Conservation (phyloP, 2,113 vertebrate genomes). For the Dasyprocta punctata region DNA sequence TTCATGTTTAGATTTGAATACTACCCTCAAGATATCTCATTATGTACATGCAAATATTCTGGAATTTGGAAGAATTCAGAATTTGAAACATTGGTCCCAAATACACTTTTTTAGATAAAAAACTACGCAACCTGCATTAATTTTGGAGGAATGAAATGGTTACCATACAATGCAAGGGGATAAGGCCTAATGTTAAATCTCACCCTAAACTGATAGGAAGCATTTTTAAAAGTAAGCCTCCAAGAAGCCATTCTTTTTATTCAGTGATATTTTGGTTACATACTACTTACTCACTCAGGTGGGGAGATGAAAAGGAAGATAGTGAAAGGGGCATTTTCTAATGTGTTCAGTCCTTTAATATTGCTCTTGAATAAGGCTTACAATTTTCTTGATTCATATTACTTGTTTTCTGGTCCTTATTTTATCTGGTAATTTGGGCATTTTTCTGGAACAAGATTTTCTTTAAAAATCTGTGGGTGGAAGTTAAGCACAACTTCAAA, state of each 20-base stretch:
- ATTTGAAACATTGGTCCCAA: not conserved
- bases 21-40: not conserved
- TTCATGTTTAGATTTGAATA: not conserved
- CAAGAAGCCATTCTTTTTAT: not conserved
- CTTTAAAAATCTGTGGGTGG: not conserved
- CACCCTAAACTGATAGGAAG: not conserved
- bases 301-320: not conserved
- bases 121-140: not conserved
- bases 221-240: slow-evolving; percentile 36
- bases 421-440: not conserved
- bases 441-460: not conserved
- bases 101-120: not conserved
- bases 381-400: not conserved
- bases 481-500: not conserved
- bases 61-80: not conserved
- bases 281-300: not conserved
- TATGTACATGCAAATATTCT: not conserved
- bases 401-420: not conserved
- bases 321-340: not conserved
- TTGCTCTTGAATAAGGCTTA: not conserved
- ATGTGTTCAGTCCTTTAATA: not conserved
- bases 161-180: not conserved
- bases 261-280: not conserved
- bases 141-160: not conserved
- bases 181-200: not conserved